These are phyloP conservation scores for human (Homo sapiens) DNA, from an alignment of 2,113 vertebrate genomes.

Conservation along the genomic window GRCh38 chr15:66250001-66250500, in stretches of 20 bases:
- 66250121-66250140: constrained; percentile 39
- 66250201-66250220: constrained; percentile 43
- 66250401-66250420: background rate
- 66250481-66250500: background rate
- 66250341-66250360: background rate
- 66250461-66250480: background rate
- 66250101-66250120: constrained; percentile 72
- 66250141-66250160: constrained; percentile 4
- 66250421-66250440: background rate
- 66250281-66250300: background rate
- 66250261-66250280: constrained; percentile 7
- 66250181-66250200: constrained; percentile 32
- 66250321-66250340: background rate
- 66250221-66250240: constrained; percentile 67
- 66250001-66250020: constrained; percentile 6
- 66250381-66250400: background rate
- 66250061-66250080: background rate
- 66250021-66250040: constrained; percentile 47
- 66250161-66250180: background rate
- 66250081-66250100: constrained; percentile 53
- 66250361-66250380: background rate
- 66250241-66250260: background rate
- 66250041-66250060: background rate
- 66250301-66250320: background rate
- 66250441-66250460: background rate